Evolutionary conservation across 2,888 invertebrate genomes (phyloP), one percentile per base, ranked within the genome.

Genomic region (Andricus curvator): DNA sequence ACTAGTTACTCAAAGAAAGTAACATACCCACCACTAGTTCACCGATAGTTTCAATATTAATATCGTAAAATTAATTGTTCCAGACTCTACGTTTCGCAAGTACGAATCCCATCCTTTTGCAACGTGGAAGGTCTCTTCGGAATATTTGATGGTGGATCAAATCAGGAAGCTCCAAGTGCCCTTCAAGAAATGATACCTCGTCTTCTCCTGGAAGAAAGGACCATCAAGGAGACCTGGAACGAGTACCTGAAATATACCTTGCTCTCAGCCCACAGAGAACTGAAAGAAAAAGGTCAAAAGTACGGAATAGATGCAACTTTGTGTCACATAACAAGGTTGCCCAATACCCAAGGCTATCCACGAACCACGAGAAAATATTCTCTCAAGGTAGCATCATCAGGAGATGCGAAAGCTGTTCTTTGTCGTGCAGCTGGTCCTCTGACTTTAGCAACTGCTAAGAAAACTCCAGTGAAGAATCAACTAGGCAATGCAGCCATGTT

Each of bases 231-330:
- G 92, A 97, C 96, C 0, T 95, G 96, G 0, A 94, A 94, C 79
- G 97, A 97, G 88, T 97, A 97, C 86, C 95, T 97, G 94, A 97
- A 97, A 89, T 97, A 97, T 90, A 97, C 97, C 0, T 94, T 97
- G 84, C 93, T 97, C 13, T 95, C 97, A 25, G 96, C 97, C 1
- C 97, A 97, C 88, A 94, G 96, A 77, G 96, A 97, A 87, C 92
- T 97, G 48, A 96, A 95, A 88, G 96, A 96, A 88, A 95, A 95
- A 88, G 96, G 96, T 0, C 96, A 96, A 86, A 95, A 95, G 88
- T 95, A 95, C 88, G 96, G 96, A 2, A 95, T 96, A 64, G 96
- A 96, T 87, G 95, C 96, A 15, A 95, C 96, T 65, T 93, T 97
- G 88, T 95, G 96, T 85, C 97, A 97, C 90, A 94, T 97, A 80